A percentile compares a stretch with the other conserved stretches of the same genome.
These are phyloP conservation scores for Flexamia atlantica DNA, from an alignment of 2,888 invertebrate genomes.

Conservation along the genomic window DNA sequence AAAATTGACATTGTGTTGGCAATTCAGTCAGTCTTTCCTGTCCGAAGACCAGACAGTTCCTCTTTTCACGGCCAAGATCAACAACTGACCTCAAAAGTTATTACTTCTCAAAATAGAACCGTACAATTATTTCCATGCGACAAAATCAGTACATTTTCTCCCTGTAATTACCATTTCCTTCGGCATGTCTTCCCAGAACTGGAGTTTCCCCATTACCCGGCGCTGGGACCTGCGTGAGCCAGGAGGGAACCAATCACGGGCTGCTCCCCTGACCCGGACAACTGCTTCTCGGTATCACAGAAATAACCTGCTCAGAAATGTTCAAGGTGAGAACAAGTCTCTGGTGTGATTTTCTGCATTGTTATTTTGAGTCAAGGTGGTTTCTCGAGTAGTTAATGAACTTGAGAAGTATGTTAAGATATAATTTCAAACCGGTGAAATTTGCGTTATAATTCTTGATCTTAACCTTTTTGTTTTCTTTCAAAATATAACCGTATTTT, in stretches of 20 bases:
- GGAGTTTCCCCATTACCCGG: not conserved
- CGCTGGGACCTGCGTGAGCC: constrained; percentile 1
- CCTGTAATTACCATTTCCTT: constrained; percentile 22
- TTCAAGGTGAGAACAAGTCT: not conserved
- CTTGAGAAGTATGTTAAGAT: too few relatives aligned
- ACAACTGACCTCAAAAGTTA: not conserved
- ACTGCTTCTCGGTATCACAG: constrained; percentile 1
- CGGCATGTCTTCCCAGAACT: constrained; percentile 9
- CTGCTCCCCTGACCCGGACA: constrained; percentile 2
- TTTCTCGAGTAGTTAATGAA: too few relatives aligned
- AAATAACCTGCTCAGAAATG: constrained; percentile 16
- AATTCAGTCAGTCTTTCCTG: too few relatives aligned
- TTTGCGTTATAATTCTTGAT: too few relatives aligned
- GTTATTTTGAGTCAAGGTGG: too few relatives aligned
- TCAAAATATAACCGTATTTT: too few relatives aligned
- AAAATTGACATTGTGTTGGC: too few relatives aligned
- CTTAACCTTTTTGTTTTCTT: too few relatives aligned
- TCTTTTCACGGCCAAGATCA: not conserved
- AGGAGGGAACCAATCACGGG: constrained; percentile 30
- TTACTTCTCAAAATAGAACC: constrained; percentile 6
- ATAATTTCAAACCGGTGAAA: too few relatives aligned
- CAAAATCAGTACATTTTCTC: constrained; percentile 38
- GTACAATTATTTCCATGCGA: constrained; percentile 25
- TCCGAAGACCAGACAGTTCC: too few relatives aligned
- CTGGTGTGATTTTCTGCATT: not conserved